Evolutionary conservation across 2,113 vertebrate genomes (phyloP).

Genomic region (Aptenodytes forsteri): DNA sequence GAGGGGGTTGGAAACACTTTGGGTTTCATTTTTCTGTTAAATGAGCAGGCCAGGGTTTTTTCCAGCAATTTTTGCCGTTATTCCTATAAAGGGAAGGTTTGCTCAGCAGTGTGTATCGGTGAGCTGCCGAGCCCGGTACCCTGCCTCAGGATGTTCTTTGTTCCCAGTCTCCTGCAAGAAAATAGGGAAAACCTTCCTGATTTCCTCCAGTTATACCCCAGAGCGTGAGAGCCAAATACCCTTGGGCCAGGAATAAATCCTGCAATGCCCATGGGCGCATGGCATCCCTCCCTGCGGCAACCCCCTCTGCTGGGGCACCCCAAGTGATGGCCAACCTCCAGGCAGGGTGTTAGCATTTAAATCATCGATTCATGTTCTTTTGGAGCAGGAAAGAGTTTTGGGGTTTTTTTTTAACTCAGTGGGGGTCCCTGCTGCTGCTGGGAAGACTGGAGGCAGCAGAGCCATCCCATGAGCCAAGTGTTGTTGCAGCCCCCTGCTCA

Average conservation of each 20-base stretch:
- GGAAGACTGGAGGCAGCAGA: background rate
- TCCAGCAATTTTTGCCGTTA: background rate
- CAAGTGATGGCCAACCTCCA: background rate
- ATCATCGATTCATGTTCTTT: background rate
- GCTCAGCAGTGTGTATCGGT: rapidly evolving
- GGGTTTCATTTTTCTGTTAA: background rate
- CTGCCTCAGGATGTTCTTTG: background rate
- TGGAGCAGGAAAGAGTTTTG: background rate
- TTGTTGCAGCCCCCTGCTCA: conserved; percentile 81
- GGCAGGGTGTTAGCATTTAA: background rate
- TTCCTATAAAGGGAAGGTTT: background rate
- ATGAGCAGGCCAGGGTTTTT: background rate
- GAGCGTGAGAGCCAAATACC: background rate
- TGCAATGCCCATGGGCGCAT: background rate
- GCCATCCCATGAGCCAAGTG: background rate
- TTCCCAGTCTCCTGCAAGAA: background rate
- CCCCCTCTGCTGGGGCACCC: background rate
- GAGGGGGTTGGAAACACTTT: background rate
- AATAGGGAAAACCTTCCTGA: background rate
- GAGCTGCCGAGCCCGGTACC: rapidly evolving
- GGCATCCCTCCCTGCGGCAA: background rate
- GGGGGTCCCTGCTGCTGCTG: background rate
- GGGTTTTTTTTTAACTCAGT: rapidly evolving
- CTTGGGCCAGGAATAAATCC: background rate
- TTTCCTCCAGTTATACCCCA: background rate